phyloP scores from a whole-genome alignment of 2,797 vertebrate species.

The Hapalemur alaotrensis region DNA sequence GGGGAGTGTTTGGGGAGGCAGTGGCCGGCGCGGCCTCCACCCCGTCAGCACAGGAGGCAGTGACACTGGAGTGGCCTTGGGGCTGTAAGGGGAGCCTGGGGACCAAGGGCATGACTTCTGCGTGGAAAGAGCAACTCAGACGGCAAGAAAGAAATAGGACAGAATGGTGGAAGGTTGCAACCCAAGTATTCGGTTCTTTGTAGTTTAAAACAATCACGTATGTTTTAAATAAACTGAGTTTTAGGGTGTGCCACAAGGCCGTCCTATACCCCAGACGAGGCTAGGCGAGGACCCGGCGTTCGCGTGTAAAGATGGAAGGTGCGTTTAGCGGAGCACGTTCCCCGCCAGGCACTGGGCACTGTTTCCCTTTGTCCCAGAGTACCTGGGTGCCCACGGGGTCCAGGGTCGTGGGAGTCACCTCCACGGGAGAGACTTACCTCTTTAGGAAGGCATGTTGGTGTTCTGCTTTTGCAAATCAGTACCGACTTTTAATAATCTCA shows the following conservation, averaged over 20 bases:
- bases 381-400: not conserved
- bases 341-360: not conserved
- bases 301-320: not conserved
- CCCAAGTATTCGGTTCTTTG: not conserved
- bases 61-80: not conserved
- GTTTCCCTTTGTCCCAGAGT: not conserved
- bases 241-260: not conserved
- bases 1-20: not conserved
- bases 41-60: fast-evolving
- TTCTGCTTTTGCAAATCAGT: not conserved
- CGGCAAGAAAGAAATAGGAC: not conserved
- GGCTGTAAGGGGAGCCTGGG: not conserved
- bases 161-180: not conserved
- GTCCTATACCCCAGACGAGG: not conserved
- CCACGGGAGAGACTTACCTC: not conserved
- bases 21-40: not conserved
- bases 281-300: too few relatives aligned
- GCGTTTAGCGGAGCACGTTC: not conserved
- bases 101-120: not conserved
- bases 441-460: not conserved
- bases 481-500: too few relatives aligned
- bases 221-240: not conserved
- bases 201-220: not conserved
- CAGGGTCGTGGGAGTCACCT: fast-evolving
- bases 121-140: not conserved